A percentile compares a stretch with the other conserved stretches of the same genome.
Conservation (phyloP, 2,888 invertebrate species). For the Horisme vitalbata region DNA sequence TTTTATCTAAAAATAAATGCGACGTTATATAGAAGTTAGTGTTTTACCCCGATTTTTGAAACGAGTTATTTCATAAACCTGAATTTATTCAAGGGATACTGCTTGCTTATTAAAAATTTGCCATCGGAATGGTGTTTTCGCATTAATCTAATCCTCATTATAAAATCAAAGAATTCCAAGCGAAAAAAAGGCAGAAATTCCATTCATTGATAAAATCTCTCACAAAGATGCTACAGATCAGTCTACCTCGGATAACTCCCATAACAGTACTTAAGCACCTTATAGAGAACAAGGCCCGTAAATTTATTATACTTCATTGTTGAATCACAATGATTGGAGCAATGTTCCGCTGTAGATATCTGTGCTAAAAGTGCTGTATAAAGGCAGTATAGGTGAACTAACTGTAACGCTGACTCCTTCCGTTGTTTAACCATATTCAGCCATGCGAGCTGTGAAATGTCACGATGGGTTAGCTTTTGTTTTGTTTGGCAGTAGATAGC, state of each 20-base stretch:
- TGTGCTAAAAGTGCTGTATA: slow-evolving; percentile 59
- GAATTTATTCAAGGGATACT: too few species aligned
- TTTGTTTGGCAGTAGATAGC: neutral
- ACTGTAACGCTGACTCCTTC: slow-evolving; percentile 58
- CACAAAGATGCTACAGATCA: slow-evolving; percentile 15
- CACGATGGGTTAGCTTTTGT: slow-evolving; percentile 20
- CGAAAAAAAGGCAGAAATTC: slow-evolving; percentile 13
- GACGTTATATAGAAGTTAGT: too few species aligned
- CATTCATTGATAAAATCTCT: slow-evolving; percentile 14
- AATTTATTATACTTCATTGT: slow-evolving; percentile 35
- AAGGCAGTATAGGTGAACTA: slow-evolving; percentile 59
- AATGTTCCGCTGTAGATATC: slow-evolving; percentile 63
- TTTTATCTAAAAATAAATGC: too few species aligned
- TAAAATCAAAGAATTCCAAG: slow-evolving; percentile 7
- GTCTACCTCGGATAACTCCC: slow-evolving; percentile 12
- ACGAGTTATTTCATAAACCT: too few species aligned
- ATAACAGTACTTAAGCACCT: slow-evolving; percentile 33
- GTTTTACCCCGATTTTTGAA: too few species aligned
- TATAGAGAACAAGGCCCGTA: slow-evolving; percentile 31
- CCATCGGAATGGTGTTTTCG: too few species aligned
- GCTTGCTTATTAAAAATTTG: too few species aligned
- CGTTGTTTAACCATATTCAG: slow-evolving; percentile 50
- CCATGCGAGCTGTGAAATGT: slow-evolving; percentile 32
- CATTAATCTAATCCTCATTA: too few species aligned
- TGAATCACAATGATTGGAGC: slow-evolving; percentile 48